Evolutionary conservation across 2,888 invertebrate species (phyloP), one percentile per base, ranked within the genome.

Genomic region (Drosophila borealis): DNA sequence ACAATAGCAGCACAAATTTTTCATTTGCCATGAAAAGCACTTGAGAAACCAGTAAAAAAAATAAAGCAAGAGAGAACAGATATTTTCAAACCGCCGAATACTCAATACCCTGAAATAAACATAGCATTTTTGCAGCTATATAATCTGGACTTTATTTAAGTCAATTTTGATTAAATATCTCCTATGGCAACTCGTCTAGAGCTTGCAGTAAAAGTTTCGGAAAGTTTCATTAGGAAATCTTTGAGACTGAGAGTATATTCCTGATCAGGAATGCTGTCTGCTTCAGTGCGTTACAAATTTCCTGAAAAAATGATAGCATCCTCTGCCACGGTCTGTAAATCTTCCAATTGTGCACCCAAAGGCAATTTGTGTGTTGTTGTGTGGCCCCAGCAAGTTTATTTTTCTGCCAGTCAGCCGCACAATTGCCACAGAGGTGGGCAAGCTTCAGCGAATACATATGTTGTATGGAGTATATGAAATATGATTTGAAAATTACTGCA

Each of bases 401-500:
- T 84, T 86, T 77, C 74, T 72, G 74, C 70, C 74, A 86, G 80
- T 80, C 86, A 77, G 70, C 63, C 62, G 54, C 73, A 82, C 71
- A 83, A 83, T 74, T 65, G 69, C 62, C 74, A 61, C 54, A 64
- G 44, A 63, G 59, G 19, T 62, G 55, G 36, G 19, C 54, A 33
- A 51, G 53, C 14, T 41, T 50, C 45, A 11, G 36, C 46, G 51
- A 50, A 60, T 60, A 55, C 41, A 61, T 59, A 61, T 65, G 54
- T 39, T 45, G 41, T 36, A 41, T 37, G 21, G 34, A 64, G 17
- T 29, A 48, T 64, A 45, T 69, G 76, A 68, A 77, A 81, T 81
- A 59, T 70, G 63, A 88, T 88, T 70, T 69, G 37, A 50, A 62
- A 78, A 73, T 70, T 68, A 70, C 68, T 46, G 53, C 54, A 73